A percentile compares a stretch with the other conserved stretches of the same genome.
Evolutionary conservation across 2,113 vertebrate genomes (phyloP).

Genomic region (Copsychus sechellarum): DNA sequence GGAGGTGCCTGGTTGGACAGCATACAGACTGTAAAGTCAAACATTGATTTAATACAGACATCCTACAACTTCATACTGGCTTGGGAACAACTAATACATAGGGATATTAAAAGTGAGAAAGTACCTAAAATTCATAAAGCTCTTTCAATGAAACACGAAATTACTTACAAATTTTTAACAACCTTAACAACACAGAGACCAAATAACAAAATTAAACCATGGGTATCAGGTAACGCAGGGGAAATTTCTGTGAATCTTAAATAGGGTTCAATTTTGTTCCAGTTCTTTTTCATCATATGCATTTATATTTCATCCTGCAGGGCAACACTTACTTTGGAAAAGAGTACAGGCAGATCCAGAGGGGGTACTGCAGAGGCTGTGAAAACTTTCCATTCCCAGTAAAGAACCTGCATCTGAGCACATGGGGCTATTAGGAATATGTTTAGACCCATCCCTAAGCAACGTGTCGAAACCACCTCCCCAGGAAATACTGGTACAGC

Average conservation of each 20-base stretch:
- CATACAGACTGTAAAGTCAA: neutral
- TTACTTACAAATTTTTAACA: neutral
- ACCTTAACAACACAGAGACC: neutral
- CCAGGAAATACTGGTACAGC: neutral
- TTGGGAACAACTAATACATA: neutral
- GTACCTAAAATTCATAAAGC: slow-evolving; percentile 24
- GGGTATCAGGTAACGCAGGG: neutral
- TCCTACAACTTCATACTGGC: neutral
- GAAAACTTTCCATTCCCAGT: neutral
- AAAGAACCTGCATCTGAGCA: neutral
- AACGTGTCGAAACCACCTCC: neutral
- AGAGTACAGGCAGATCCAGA: neutral
- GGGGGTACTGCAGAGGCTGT: neutral
- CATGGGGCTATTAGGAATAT: neutral
- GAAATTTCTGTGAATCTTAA: neutral
- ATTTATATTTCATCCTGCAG: neutral
- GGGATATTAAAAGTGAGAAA: slow-evolving; percentile 19
- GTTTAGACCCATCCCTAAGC: neutral
- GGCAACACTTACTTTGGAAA: neutral
- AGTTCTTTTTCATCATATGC: neutral
- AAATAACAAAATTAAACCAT: neutral
- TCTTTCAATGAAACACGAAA: neutral
- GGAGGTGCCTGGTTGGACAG: slow-evolving; percentile 28
- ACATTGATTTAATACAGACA: neutral
- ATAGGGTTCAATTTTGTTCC: neutral